Evolutionary conservation across 1,140 invertebrate genomes (phyloP).

Genomic region (Drosophila sturtevanti): DNA sequence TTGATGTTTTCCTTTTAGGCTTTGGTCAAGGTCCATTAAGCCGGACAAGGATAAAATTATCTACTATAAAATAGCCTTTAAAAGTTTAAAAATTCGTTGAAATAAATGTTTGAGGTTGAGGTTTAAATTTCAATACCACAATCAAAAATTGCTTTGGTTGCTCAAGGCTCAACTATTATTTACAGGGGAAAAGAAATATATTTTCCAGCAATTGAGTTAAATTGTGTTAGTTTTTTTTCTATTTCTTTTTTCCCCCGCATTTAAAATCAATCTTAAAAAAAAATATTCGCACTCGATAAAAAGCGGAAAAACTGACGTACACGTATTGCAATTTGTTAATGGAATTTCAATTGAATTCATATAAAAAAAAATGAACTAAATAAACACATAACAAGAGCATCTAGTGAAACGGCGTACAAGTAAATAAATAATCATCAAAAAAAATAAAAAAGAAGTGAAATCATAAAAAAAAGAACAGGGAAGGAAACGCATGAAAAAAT

Average conservation of each 20-base stretch:
- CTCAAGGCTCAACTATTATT: neutral
- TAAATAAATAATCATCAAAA: constrained; percentile 51
- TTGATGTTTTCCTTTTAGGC: constrained; percentile 56
- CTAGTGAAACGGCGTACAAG: constrained; percentile 9
- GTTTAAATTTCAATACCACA: constrained; percentile 12
- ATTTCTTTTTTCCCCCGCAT: neutral
- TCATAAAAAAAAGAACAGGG: neutral
- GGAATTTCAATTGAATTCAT: constrained; percentile 75
- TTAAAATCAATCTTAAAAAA: too few relatives aligned
- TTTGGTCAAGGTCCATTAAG: constrained; percentile 59
- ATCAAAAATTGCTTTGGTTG: constrained; percentile 36
- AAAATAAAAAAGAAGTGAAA: neutral
- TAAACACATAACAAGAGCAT: constrained; percentile 27
- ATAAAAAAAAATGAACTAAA: constrained; percentile 57
- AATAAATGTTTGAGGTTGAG: neutral
- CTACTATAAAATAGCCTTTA: constrained; percentile 53
- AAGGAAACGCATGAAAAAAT: constrained; percentile 44
- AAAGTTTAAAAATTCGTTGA: constrained; percentile 57
- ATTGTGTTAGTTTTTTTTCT: neutral
- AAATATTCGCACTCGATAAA: constrained; percentile 19
- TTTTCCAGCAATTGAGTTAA: neutral
- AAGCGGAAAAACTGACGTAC: constrained; percentile 34
- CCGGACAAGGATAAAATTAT: constrained; percentile 13
- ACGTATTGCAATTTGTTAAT: constrained; percentile 73
- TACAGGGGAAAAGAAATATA: neutral